A percentile compares a stretch with the other conserved stretches of the same genome.
These are phyloP conservation scores for Ophiothrix spiculata DNA, from an alignment of 35 echinoderm and acorn worm genomes.

Conservation along the genomic window DNA sequence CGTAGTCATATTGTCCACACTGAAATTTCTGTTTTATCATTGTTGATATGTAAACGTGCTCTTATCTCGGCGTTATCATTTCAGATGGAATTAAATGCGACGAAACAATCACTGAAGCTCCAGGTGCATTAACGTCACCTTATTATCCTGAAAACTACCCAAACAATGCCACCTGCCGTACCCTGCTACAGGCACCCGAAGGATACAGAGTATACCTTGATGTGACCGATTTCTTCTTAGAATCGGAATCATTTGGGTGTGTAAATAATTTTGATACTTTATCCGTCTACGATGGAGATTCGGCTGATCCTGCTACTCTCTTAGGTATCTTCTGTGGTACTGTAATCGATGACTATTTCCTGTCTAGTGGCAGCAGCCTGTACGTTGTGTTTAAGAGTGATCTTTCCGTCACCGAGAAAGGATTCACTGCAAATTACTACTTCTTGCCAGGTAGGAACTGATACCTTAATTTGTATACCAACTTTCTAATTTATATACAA, in stretches of 20 bases:
- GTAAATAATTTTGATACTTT: not conserved
- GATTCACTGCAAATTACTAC: not conserved
- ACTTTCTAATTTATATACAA: too few species aligned
- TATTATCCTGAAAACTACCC: not conserved
- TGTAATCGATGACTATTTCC: not conserved
- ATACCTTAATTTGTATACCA: too few species aligned
- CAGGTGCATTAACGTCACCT: not conserved
- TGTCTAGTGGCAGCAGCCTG: not conserved
- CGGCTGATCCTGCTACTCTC: not conserved
- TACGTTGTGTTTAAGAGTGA: not conserved
- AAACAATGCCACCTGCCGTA: not conserved
- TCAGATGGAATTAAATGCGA: not conserved
- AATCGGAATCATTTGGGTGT: not conserved
- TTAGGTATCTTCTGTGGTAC: not conserved
- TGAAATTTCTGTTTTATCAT: too few species aligned
- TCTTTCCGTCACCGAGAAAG: not conserved
- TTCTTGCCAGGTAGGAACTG: conserved; percentile 11
- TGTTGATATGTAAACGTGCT: too few species aligned
- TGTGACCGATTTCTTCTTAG: not conserved
- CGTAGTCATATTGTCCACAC: too few species aligned
- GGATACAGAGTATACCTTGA: not conserved
- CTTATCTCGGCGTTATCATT: too few species aligned
- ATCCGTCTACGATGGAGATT: not conserved
- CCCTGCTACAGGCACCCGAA: not conserved
- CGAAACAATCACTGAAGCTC: not conserved